Base-by-base conservation (phyloP, 2,888 invertebrate genomes). In the Tenodera sinensis region DNA sequence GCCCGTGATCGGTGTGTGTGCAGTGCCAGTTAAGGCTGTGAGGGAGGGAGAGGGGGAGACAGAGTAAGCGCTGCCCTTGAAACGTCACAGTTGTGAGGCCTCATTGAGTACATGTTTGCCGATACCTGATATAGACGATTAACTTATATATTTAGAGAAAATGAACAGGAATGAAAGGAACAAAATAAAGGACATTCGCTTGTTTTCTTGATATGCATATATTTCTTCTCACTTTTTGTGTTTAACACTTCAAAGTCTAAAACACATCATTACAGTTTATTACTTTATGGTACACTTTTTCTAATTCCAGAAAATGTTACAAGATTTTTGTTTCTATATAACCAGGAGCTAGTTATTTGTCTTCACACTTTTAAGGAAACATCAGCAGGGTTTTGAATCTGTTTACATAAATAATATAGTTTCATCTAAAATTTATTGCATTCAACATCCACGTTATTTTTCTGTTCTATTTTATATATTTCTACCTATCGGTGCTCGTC, bases 361-460 rank as follows among this genome's bases (percentile, higher is more conserved):
- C 87, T 83, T 87, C 34, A 34, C 83, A 83, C 54, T n/a, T 83
- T 34, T 6, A 87, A 87, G 83, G 87, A 83, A 82, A 34, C 83
- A 81, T 71, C 28, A 87, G 87, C 82, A 34, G 34, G 87, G 87
- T 14, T 82, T 82, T 42, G 25, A 42, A 15, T 84, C n/a, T 25
- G 9, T 82, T 83, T 81, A 83, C 83, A 87, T 82, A 34, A 87
- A 87, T 34, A 82, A 87, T 34, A 87, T 87, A 82, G n/a, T 81
- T 9, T 15, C 34, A 42, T 81, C 20, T 28, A 87, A 34, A 9
- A 87, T 34, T 83, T 87, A 87, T 88, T 84, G 88, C 88, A 88
- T 34, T 88, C 84, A 30, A 88, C 34, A 81, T 85, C 84, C 88
- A 84, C 28, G 30, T 85, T 34, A 71, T 81, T 88, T 84, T 88